These are phyloP conservation scores for Capitulum mitella DNA, from an alignment of 2,888 invertebrate species.

Conservation along the genomic window DNA sequence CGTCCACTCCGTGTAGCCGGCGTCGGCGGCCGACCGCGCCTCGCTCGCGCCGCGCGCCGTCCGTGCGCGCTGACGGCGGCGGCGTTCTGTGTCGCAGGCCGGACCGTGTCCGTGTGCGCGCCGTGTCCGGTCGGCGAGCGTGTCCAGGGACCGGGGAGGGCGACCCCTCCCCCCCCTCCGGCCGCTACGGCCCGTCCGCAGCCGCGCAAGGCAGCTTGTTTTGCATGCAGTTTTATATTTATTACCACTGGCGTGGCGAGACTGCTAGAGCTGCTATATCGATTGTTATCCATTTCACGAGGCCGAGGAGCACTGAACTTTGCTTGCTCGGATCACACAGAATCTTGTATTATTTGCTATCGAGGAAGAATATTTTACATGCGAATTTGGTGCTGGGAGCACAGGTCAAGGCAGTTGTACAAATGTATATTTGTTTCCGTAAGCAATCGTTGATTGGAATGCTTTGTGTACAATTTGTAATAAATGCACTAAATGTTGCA, in stretches of 20 bases:
- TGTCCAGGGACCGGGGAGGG: background rate
- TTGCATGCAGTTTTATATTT: background rate
- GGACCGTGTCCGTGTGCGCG: too few species aligned
- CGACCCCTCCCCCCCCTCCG: too few species aligned
- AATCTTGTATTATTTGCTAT: slow-evolving; percentile 6
- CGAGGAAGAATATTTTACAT: background rate
- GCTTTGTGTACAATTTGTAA: slow-evolving; percentile 32
- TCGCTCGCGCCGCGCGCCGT: background rate
- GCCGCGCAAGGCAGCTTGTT: background rate
- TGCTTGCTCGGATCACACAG: background rate
- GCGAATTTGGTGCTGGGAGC: slow-evolving; percentile 15
- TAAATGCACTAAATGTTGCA: slow-evolving; percentile 27
- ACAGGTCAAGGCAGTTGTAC: slow-evolving; percentile 10
- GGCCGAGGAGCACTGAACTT: background rate
- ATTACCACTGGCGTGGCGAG: background rate
- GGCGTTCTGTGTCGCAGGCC: too few species aligned
- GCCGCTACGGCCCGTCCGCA: too few species aligned
- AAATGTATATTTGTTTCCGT: slow-evolving; percentile 28
- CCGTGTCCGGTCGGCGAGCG: background rate
- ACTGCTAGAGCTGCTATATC: background rate
- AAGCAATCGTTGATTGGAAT: background rate
- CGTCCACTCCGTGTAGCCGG: background rate
- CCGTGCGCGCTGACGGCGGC: background rate
- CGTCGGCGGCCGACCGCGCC: too few species aligned
- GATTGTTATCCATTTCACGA: background rate